These are phyloP conservation scores for Andrena cerasifolii DNA, from an alignment of 1,140 invertebrate species.

Conservation along the genomic window DNA sequence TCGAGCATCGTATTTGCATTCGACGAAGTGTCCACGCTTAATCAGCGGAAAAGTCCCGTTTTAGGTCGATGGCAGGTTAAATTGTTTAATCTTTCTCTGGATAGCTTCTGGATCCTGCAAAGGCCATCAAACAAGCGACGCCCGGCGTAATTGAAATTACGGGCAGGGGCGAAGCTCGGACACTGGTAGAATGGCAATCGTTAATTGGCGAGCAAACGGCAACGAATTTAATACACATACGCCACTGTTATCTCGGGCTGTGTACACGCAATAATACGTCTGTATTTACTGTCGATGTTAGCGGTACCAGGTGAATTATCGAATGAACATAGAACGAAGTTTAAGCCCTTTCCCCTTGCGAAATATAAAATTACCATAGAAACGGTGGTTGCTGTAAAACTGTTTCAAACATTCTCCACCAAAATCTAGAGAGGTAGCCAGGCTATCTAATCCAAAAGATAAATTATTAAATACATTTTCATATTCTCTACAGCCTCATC, in stretches of 20 bases:
- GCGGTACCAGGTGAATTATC: constrained; percentile 24
- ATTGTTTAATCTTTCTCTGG: constrained; percentile 41
- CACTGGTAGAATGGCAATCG: constrained; percentile 44
- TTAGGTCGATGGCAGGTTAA: background rate
- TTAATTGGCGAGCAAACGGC: constrained; percentile 61
- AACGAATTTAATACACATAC: constrained; percentile 57
- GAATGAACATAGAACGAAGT: constrained; percentile 7
- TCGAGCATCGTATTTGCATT: background rate
- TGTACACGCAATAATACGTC: constrained; percentile 44
- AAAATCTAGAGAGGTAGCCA: too few species aligned
- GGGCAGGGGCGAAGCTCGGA: background rate
- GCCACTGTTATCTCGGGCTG: constrained; percentile 27
- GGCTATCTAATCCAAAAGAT: too few species aligned
- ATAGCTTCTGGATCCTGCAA: background rate
- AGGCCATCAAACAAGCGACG: constrained; percentile 29
- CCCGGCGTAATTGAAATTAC: constrained; percentile 50
- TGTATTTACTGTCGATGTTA: constrained; percentile 40
- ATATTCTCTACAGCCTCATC: too few species aligned
- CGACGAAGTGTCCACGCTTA: background rate
- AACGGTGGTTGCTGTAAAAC: too few species aligned
- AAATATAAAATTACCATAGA: background rate
- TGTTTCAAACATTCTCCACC: too few species aligned
- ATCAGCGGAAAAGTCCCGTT: constrained; percentile 1
- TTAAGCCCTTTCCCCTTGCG: background rate
- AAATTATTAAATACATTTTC: too few species aligned